Evolutionary conservation across 2,888 invertebrate genomes (phyloP), one percentile per base, ranked within the genome.

Genomic region (Ganaspis brasiliensis): DNA sequence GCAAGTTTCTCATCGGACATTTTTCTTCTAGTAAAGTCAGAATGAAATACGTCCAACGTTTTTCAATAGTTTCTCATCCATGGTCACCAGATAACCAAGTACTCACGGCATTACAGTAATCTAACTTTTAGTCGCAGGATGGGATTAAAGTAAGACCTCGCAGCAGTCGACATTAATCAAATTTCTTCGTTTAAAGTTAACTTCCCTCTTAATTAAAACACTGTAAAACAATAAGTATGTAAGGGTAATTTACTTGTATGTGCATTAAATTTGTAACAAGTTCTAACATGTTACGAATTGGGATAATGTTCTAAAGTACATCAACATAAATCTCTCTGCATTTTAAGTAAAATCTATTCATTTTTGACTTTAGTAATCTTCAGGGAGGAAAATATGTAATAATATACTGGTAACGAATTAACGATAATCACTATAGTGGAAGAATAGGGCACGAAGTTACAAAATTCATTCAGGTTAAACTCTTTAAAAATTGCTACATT

Each of bases 1-100:
- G 35, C 37, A 19, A 61, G 61, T 61, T 37, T 61, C 61, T 35
- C 35, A 35, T 61, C 35, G 37, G 19, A 19, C 5, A 61, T 37
- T 61, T 37, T 61, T 61, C 61, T 14, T 21, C 37, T 1, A 37
- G 21, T 4, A 61, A 61, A 37, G 61, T 61, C 37, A n/a, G 37
- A 61, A 37, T 61, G 61, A 61, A 61, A 61, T 61, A 61, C 37
- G 61, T 19, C 37, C 61, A 61, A 61, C 21, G 37, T 61, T 61
- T 35, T 5, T 61, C 61, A 37, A 12, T 8, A 61, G 37, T 57
- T 26, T 26, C 26, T 57, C n/a, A 26, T 26, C 57, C 6, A 26
- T 26, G 24, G 26, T 57, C 6, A 14, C n/a, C 8, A 12, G 57
- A 14, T 61, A 37, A 19, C 61, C n/a, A 37, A 37, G 21, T 37